These are phyloP conservation scores for Cataglyphis livida DNA, from an alignment of 2,888 invertebrate species.

Conservation along the genomic window DNA sequence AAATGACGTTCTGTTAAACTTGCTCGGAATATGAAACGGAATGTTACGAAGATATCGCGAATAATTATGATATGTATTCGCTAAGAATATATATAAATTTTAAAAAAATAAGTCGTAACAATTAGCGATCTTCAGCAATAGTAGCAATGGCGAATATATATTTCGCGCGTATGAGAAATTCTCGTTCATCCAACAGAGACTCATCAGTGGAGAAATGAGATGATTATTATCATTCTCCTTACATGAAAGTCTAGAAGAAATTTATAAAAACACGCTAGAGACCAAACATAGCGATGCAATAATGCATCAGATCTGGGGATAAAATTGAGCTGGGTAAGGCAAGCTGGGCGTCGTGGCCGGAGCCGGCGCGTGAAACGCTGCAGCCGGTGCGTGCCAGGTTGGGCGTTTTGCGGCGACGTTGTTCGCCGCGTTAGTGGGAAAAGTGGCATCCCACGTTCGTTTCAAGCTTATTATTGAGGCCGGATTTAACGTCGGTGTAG, in stretches of 20 bases:
- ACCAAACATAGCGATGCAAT: neutral
- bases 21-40: slow-evolving; percentile 60
- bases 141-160: slow-evolving; percentile 24
- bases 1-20: slow-evolving; percentile 27
- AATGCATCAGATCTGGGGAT: slow-evolving; percentile 79
- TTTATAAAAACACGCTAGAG: slow-evolving; percentile 15
- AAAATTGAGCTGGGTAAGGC: slow-evolving; percentile 88
- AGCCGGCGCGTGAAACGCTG: slow-evolving; percentile 83
- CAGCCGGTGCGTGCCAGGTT: slow-evolving; percentile 81
- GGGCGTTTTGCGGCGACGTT: slow-evolving; percentile 80
- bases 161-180: slow-evolving; percentile 19
- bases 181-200: slow-evolving; percentile 3
- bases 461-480: slow-evolving; percentile 87
- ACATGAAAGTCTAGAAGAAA: neutral
- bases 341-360: slow-evolving; percentile 86
- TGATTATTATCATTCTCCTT: neutral
- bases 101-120: slow-evolving; percentile 38
- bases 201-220: neutral
- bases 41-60: slow-evolving; percentile 56
- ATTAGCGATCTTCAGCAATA: slow-evolving; percentile 22
- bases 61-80: slow-evolving; percentile 24
- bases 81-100: slow-evolving; percentile 33
- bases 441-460: slow-evolving; percentile 91
- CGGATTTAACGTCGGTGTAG: slow-evolving; percentile 80
- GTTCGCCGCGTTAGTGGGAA: slow-evolving; percentile 86